phyloP scores from a whole-genome alignment of 2,888 invertebrate species.

The Eugnorisma glareosa region DNA sequence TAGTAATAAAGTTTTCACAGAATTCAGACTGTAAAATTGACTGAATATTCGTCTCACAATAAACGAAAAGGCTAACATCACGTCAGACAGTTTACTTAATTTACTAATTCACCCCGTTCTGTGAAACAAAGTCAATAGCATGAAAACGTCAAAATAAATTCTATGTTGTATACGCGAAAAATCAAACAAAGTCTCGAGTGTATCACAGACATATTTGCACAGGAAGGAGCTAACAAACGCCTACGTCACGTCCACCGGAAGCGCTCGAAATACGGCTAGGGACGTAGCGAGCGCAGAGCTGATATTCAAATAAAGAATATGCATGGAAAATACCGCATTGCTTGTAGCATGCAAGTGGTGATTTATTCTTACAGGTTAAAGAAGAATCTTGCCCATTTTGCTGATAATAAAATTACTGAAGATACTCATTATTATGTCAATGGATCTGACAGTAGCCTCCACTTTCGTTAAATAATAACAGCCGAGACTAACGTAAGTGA shows the following conservation, averaged over 20 bases:
- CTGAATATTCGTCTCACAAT: background rate
- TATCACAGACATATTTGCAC: conserved; percentile 63
- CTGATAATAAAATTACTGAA: background rate
- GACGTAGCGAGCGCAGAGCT: conserved; percentile 28
- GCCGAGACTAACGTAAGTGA: too few relatives aligned
- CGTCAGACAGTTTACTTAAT: too few relatives aligned
- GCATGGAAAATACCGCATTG: conserved; percentile 23
- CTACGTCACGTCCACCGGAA: conserved; percentile 67
- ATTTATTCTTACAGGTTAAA: background rate
- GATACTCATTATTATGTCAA: background rate
- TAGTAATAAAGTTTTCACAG: background rate
- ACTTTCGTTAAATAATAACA: too few relatives aligned
- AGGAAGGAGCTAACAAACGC: conserved; percentile 69
- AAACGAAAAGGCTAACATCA: background rate
- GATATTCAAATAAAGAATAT: conserved; percentile 41
- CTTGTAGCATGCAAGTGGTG: background rate
- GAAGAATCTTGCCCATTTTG: background rate
- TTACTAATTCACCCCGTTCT: background rate
- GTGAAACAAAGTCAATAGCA: conserved; percentile 14
- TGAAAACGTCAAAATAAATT: conserved; percentile 32
- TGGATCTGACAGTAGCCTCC: too few relatives aligned
- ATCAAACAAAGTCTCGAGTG: conserved; percentile 39
- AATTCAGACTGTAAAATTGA: background rate
- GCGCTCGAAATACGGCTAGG: conserved; percentile 36
- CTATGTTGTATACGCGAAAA: conserved; percentile 24